Evolutionary conservation across 2,797 vertebrate genomes (phyloP).

Genomic region (Tauraco hartlaubi): DNA sequence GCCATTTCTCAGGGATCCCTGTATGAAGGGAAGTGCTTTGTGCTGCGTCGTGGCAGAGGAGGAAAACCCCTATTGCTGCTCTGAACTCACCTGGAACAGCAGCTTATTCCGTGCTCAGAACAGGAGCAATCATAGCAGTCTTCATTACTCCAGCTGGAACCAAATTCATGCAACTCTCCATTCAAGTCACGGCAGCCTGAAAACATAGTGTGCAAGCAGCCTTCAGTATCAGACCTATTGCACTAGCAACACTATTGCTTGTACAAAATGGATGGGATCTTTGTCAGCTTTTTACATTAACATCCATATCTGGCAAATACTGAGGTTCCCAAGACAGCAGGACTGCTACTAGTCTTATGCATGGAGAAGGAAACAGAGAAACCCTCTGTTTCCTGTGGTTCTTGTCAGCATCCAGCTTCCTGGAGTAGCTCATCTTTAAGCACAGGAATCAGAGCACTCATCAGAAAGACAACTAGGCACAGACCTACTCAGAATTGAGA

Average conservation of each 20-base stretch:
- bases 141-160: rapidly evolving
- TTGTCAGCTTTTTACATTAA: background rate
- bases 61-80: background rate
- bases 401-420: background rate
- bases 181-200: background rate
- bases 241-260: background rate
- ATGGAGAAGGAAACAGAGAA: background rate
- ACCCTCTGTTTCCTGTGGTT: background rate
- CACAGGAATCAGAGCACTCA: background rate
- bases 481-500: background rate
- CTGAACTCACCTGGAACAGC: conserved; percentile 11
- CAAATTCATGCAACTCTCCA: background rate
- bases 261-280: background rate
- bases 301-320: background rate
- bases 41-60: background rate
- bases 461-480: background rate
- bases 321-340: background rate
- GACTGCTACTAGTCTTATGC: background rate
- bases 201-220: background rate
- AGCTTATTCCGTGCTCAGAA: rapidly evolving
- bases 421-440: background rate
- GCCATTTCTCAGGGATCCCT: background rate
- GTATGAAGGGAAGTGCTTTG: background rate
- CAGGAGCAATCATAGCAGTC: background rate
- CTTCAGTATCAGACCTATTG: background rate